phyloP scores from a whole-genome alignment of 2,797 vertebrate species.

The Phalloptychus januarius region DNA sequence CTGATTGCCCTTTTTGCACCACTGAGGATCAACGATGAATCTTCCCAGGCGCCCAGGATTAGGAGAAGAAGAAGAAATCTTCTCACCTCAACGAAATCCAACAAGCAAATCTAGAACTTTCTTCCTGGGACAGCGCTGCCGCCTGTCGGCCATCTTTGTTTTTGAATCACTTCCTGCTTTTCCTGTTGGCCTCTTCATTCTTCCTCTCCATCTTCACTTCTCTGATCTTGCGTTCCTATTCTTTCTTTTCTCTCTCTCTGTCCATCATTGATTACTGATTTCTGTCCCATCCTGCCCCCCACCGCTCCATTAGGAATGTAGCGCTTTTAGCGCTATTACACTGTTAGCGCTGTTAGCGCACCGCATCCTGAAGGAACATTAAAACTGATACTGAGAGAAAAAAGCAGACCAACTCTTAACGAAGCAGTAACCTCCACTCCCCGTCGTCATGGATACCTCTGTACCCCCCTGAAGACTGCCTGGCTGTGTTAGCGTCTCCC shows the following conservation, averaged over 20 bases:
- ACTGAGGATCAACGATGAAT: constrained; percentile 77
- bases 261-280: constrained; percentile 11
- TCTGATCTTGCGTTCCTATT: constrained; percentile 7
- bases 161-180: constrained; percentile 29
- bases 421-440: constrained; percentile 18
- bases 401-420: constrained; percentile 33
- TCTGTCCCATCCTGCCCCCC: constrained; percentile 17
- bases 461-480: constrained; percentile 7
- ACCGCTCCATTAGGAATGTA: constrained; percentile 30
- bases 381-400: constrained; percentile 54
- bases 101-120: constrained; percentile 57
- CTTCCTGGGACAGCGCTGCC: constrained; percentile 45
- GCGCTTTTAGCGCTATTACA: constrained; percentile 42
- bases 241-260: neutral
- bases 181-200: constrained; percentile 28
- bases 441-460: constrained; percentile 39
- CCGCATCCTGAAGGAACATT: constrained; percentile 63
- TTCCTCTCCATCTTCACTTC: constrained; percentile 33
- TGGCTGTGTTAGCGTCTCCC: constrained; percentile 6
- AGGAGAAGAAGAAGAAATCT: constrained; percentile 62
- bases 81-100: constrained; percentile 64
- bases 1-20: constrained; percentile 75
- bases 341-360: constrained; percentile 42
- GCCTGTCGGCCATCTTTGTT: constrained; percentile 32
- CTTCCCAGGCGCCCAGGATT: constrained; percentile 71